Base-by-base conservation (phyloP, 2,113 vertebrate genomes). In the Ovis canadensis region DNA sequence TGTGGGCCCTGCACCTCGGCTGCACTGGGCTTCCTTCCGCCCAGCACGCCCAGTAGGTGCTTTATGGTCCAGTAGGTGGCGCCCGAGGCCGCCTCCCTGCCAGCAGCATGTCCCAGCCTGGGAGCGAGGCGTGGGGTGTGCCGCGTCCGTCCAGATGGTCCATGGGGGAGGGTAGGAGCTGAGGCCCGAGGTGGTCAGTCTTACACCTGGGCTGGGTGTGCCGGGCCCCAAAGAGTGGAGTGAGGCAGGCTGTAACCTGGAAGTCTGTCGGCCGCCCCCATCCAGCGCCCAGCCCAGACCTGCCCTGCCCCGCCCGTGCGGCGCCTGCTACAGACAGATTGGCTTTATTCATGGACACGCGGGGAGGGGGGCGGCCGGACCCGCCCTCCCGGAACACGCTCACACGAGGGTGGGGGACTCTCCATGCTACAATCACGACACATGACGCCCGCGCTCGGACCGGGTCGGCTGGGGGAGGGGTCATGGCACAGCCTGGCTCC, bases 361-460 rank as follows among this genome's bases (percentile, higher is more conserved):
- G 11, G 97, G 97, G 98, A 98, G 98, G 97, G 98, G 98, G 98
- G 98, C 98, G 98, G 97, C 98, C 97, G 90, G 96, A 97, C 98
- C 98, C 97, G 98, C 98, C 98, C 98, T 92, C 98, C 99, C 97
- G 85, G 97, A 96, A 98, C 98, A 98, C 98, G 98, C 98, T 98
- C 99, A 98, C 98, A 98, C 71, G 6, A 52, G 88, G n/a, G 45
- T 84, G 96, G 98, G 94, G 96, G 96, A 91, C 98, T 98, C 98
- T 99, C 99, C 99, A 99, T 99, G 99, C 99, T 98, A 99, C 99
- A 94, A 77, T 99, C 98, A 99, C 98, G 98, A 99, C 98, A 99
- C 98, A 99, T 43, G 94, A 98, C 91, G 92, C 98, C 97, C 88
- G 98, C 52, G 96, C 87, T 97, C 14, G 27, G 98, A 97, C 96